A percentile compares a stretch with the other conserved stretches of the same genome.
phyloP scores from a whole-genome alignment of 1,140 invertebrate species.

The Physella acuta region DNA sequence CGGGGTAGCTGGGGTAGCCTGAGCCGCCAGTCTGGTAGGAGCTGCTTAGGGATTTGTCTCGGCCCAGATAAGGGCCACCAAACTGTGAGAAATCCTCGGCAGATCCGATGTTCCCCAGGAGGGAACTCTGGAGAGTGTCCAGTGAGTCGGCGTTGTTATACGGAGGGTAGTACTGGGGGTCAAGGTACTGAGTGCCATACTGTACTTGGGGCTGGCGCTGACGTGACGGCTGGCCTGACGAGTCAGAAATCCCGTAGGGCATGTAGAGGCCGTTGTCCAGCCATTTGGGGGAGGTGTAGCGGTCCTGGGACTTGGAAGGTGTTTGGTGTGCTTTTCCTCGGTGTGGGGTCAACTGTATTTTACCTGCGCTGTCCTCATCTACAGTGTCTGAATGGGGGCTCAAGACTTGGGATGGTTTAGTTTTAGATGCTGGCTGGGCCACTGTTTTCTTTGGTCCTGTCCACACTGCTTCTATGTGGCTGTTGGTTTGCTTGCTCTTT shows the following conservation, averaged over 20 bases:
- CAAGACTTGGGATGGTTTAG: too few relatives aligned
- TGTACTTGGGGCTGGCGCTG: slow-evolving; percentile 4
- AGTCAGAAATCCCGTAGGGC: slow-evolving; percentile 6
- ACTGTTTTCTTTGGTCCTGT: too few relatives aligned
- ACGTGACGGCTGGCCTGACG: not conserved
- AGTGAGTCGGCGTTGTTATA: not conserved
- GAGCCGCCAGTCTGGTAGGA: not conserved
- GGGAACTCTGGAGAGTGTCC: not conserved
- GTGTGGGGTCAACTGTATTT: too few relatives aligned
- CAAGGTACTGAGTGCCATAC: slow-evolving; percentile 6
- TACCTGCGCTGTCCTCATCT: too few relatives aligned
- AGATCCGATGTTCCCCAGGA: slow-evolving; percentile 7
- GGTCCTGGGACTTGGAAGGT: not conserved
- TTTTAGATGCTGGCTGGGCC: too few relatives aligned
- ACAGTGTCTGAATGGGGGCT: too few relatives aligned
- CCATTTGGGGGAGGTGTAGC: slow-evolving; percentile 16
- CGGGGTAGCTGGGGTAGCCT: slow-evolving; percentile 17
- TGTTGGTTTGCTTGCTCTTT: too few relatives aligned
- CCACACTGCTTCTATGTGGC: too few relatives aligned
- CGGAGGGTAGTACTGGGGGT: slow-evolving; percentile 6
- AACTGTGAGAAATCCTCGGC: slow-evolving; percentile 18
- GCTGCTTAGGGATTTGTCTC: slow-evolving; percentile 1
- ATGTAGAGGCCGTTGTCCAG: slow-evolving; percentile 2
- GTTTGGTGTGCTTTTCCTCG: too few relatives aligned
- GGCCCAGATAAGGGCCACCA: slow-evolving; percentile 14